Percentiles rank a stretch among this genome's conserved stretches.
Evolutionary conservation across 2,888 invertebrate species (phyloP).

Genomic region (Drosophila anomalata): DNA sequence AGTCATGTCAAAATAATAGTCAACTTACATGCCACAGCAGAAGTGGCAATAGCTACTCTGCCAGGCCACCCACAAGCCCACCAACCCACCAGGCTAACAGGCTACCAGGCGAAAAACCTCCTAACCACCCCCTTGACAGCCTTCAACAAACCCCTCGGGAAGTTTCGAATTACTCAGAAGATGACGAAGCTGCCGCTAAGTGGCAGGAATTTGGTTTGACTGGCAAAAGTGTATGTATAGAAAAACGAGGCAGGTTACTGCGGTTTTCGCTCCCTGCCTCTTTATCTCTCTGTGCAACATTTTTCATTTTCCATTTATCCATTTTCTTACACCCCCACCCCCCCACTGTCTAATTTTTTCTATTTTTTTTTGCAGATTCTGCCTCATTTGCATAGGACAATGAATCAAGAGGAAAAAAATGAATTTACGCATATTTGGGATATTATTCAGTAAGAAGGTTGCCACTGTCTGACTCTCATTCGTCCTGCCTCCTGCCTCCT

Average conservation of each 20-base stretch:
- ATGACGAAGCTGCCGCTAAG: conserved; percentile 69
- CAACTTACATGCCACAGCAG: conserved; percentile 80
- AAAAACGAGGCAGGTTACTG: conserved; percentile 58
- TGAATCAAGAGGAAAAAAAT: conserved; percentile 52
- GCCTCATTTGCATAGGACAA: conserved; percentile 67
- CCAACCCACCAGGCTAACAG: neutral
- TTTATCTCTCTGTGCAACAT: conserved; percentile 23
- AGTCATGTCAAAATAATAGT: conserved; percentile 82
- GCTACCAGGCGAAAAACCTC: conserved; percentile 8
- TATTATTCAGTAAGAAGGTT: conserved; percentile 66
- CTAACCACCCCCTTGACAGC: conserved; percentile 15
- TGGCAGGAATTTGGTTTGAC: conserved; percentile 69
- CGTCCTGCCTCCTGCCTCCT: neutral
- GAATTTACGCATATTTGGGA: conserved; percentile 77
- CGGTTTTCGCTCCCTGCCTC: conserved; percentile 46
- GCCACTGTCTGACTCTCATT: conserved; percentile 21
- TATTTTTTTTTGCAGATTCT: conserved; percentile 26
- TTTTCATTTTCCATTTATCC: conserved; percentile 34
- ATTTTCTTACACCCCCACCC: conserved; percentile 4
- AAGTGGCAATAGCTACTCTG: conserved; percentile 36
- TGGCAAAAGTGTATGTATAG: conserved; percentile 20
- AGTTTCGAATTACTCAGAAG: conserved; percentile 63
- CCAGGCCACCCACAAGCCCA: conserved; percentile 12
- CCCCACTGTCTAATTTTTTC: neutral
- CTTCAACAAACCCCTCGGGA: conserved; percentile 38